phyloP scores from a whole-genome alignment of 2,888 invertebrate species.

The Heliconius ethilla region DNA sequence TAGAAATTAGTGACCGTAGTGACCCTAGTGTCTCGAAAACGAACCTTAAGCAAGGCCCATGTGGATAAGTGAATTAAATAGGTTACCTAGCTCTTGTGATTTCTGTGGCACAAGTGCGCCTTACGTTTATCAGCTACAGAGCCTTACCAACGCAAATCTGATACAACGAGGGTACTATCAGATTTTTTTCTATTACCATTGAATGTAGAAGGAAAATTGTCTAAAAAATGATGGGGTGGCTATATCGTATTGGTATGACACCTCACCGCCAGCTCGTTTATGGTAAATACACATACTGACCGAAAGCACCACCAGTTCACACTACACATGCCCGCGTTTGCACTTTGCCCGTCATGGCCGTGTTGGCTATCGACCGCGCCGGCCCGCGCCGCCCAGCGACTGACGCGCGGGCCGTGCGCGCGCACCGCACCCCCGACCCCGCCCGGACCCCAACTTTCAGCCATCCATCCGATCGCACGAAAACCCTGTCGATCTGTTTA shows the following conservation, averaged over 20 bases:
- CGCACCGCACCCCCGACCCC: conserved; percentile 55
- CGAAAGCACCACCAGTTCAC: conserved; percentile 58
- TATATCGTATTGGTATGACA: background rate
- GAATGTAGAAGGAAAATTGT: background rate
- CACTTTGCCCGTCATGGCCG: conserved; percentile 69
- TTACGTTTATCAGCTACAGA: background rate
- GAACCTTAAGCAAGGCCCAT: conserved; percentile 7
- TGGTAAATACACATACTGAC: conserved; percentile 53
- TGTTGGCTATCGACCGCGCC: conserved; percentile 78
- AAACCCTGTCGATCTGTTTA: conserved; percentile 25
- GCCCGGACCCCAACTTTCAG: conserved; percentile 39
- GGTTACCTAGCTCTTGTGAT: conserved; percentile 14
- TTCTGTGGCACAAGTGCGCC: background rate
- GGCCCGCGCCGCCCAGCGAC: conserved; percentile 60
- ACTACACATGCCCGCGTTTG: conserved; percentile 61
- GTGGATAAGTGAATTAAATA: conserved; percentile 29
- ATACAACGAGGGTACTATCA: background rate
- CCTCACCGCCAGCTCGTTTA: conserved; percentile 10
- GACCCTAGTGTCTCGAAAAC: conserved; percentile 5
- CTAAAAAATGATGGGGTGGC: background rate
- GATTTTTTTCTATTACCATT: conserved; percentile 5
- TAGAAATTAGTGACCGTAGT: conserved; percentile 12
- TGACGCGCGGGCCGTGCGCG: conserved; percentile 72
- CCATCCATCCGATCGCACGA: conserved; percentile 36
- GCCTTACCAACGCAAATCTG: background rate